phyloP scores from a whole-genome alignment of 2,113 vertebrate genomes.

The Dascyllus trimaculatus region DNA sequence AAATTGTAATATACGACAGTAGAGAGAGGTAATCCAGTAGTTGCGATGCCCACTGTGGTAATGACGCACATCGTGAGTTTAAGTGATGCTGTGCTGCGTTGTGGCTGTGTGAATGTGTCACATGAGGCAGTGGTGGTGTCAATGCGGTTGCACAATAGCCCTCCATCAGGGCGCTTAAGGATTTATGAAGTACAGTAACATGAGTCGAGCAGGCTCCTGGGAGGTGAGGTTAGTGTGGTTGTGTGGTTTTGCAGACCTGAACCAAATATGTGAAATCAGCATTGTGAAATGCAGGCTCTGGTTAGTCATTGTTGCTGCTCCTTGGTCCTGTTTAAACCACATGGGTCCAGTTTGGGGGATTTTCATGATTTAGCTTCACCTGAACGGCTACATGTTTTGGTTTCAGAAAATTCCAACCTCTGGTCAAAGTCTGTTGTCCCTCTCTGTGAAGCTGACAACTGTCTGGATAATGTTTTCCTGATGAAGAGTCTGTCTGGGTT shows the following conservation, averaged over 20 bases:
- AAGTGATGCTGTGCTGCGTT: slow-evolving; percentile 14
- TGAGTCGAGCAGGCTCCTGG: slow-evolving; percentile 54
- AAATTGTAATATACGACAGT: slow-evolving; percentile 5
- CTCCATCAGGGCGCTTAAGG: slow-evolving; percentile 35
- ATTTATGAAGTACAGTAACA: slow-evolving; percentile 61
- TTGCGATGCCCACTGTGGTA: slow-evolving; percentile 22
- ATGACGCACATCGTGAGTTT: slow-evolving; percentile 18
- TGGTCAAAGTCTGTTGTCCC: background rate
- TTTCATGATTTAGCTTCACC: slow-evolving; percentile 11
- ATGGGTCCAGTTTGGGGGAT: background rate
- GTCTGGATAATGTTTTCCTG: background rate
- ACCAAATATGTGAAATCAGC: slow-evolving; percentile 58
- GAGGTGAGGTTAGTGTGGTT: slow-evolving; percentile 58
- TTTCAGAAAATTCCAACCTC: background rate
- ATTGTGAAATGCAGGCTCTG: slow-evolving; percentile 50
- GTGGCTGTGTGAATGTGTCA: slow-evolving; percentile 53
- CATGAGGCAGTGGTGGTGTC: slow-evolving; percentile 41
- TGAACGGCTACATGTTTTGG: slow-evolving; percentile 11
- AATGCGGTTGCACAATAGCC: slow-evolving; percentile 51
- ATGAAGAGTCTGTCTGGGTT: slow-evolving; percentile 12
- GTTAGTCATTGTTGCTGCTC: slow-evolving; percentile 22
- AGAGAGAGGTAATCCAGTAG: slow-evolving; percentile 37
- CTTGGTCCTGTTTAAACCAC: background rate
- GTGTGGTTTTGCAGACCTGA: slow-evolving; percentile 55
- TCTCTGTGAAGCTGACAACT: slow-evolving; percentile 25